Conservation (phyloP, 2,797 vertebrate genomes). For the Peromyscus eremicus region DNA sequence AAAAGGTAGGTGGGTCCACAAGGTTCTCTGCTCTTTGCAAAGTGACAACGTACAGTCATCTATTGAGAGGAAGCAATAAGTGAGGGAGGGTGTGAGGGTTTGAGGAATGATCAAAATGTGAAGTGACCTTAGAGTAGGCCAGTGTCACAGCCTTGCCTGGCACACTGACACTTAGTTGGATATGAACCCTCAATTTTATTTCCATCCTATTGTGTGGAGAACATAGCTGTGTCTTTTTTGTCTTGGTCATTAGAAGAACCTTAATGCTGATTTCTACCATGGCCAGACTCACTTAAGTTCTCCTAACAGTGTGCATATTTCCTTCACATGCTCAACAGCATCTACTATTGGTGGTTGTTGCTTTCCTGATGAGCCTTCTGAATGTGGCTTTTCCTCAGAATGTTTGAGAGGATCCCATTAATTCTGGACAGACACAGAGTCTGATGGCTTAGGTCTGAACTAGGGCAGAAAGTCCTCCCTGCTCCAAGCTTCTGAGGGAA, state of each 20-base stretch:
- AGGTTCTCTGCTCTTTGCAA: background rate
- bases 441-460: background rate
- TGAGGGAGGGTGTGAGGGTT: background rate
- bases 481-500: background rate
- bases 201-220: background rate
- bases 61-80: background rate
- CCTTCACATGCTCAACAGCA: background rate
- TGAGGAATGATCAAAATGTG: background rate
- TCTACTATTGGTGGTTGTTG: background rate
- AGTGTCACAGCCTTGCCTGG: background rate
- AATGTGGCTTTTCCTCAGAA: background rate
- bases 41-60: background rate
- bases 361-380: background rate
- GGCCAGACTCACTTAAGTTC: background rate
- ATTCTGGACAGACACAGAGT: background rate
- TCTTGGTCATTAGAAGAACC: background rate
- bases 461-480: background rate
- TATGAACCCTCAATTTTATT: background rate
- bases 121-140: background rate
- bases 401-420: background rate
- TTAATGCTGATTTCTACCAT: background rate
- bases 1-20: no score
- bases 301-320: no score
- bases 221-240: no score
- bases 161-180: background rate